Evolutionary conservation across 2,797 vertebrate species (phyloP).

Genomic region (Rhinella marina): DNA sequence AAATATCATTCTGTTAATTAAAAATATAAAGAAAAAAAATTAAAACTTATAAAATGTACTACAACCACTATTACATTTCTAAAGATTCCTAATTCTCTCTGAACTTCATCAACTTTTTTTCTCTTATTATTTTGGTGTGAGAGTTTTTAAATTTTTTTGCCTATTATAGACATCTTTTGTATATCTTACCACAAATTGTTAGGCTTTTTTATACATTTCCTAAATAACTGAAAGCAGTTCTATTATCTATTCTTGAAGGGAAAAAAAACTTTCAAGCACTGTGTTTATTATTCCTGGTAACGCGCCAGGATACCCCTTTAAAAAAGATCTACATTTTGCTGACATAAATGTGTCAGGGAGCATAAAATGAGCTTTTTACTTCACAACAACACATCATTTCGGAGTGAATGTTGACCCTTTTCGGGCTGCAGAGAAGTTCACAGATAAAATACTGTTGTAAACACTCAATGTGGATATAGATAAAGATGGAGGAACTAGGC

Average conservation of each 20-base stretch:
- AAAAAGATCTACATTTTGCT: conserved; percentile 53
- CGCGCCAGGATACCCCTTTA: conserved; percentile 35
- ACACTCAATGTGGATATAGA: conserved; percentile 56
- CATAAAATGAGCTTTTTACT: conserved; percentile 52
- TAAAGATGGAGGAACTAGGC: conserved; percentile 49
- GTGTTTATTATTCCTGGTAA: conserved; percentile 54
- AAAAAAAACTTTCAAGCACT: neutral
- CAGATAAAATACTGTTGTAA: conserved; percentile 62
- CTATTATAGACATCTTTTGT: neutral
- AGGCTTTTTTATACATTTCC: neutral
- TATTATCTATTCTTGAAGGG: neutral
- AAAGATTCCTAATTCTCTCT: too few species aligned
- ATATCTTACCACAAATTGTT: neutral
- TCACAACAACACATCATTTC: conserved; percentile 57
- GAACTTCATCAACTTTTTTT: too few species aligned
- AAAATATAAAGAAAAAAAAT: too few species aligned
- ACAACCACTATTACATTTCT: too few species aligned
- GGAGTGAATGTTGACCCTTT: conserved; percentile 58
- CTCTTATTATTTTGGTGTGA: neutral
- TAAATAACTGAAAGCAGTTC: conserved; percentile 35
- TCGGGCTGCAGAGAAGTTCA: conserved; percentile 47
- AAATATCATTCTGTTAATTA: too few species aligned
- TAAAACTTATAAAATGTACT: too few species aligned
- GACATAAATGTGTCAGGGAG: conserved; percentile 61
- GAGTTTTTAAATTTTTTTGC: neutral